Evolutionary conservation across 92 coral and sea anemone genomes (phyloP).

Genomic region (Chrysogorgia sp.): DNA sequence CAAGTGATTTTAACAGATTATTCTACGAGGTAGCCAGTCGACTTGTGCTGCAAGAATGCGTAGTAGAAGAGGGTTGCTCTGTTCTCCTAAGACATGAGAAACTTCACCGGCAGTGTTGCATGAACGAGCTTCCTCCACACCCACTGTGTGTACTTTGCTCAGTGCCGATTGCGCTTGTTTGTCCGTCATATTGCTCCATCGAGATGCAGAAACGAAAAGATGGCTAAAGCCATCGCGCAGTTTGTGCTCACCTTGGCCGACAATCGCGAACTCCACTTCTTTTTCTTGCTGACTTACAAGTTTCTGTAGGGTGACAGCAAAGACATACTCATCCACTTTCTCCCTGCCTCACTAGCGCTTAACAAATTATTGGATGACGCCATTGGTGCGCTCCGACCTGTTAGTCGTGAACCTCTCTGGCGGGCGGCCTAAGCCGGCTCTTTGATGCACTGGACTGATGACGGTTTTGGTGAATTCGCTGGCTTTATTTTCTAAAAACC

Average conservation of each 20-base stretch:
- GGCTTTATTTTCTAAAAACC: slow-evolving; percentile 14
- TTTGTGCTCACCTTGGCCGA: slow-evolving; percentile 15
- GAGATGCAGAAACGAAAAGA: slow-evolving; percentile 17
- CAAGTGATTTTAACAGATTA: no score
- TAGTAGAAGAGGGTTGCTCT: no score
- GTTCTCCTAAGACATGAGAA: no score
- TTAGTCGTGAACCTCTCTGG: slow-evolving; percentile 54
- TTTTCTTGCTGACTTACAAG: slow-evolving; percentile 32
- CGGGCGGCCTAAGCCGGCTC: slow-evolving; percentile 61
- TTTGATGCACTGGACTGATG: slow-evolving; percentile 56
- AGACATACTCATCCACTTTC: slow-evolving; percentile 16
- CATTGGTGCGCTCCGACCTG: slow-evolving; percentile 51
- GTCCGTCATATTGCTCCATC: slow-evolving; percentile 46
- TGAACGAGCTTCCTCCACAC: no score
- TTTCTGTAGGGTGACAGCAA: slow-evolving; percentile 29
- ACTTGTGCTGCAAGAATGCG: no score
- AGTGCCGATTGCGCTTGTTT: slow-evolving; percentile 39
- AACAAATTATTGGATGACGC: slow-evolving; percentile 50
- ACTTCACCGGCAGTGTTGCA: no score
- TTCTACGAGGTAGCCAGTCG: no score
- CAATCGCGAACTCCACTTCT: slow-evolving; percentile 40
- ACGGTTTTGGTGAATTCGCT: slow-evolving; percentile 42
- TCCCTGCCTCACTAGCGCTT: neutral
- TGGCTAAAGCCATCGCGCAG: slow-evolving; percentile 27
- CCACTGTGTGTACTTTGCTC: slow-evolving; percentile 26